Conservation (phyloP, 2,113 vertebrate genomes). For the Phyllostomus hastatus region DNA sequence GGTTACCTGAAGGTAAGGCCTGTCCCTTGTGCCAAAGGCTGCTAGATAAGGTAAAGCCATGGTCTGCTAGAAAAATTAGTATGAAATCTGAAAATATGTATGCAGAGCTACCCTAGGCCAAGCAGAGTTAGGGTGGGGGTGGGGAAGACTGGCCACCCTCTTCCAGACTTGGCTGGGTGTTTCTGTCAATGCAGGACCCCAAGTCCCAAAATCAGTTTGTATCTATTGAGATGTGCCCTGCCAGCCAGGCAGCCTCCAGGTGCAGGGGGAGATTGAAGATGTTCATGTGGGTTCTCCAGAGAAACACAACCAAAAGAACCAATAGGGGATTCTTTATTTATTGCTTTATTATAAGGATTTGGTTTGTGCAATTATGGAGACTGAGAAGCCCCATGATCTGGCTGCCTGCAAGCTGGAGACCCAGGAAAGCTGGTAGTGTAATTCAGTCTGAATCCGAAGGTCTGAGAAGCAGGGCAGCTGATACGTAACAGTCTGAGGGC, state of each 20-base stretch:
- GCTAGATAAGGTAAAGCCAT: background rate
- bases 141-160: background rate
- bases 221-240: background rate
- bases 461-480: background rate
- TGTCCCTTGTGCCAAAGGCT: background rate
- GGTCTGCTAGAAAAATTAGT: background rate
- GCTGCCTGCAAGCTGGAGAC: background rate
- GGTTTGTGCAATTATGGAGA: background rate
- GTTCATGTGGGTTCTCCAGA: background rate
- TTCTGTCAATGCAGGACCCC: background rate
- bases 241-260: background rate
- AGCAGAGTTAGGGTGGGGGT: background rate
- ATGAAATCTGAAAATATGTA: background rate
- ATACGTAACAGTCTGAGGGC: background rate
- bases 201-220: background rate
- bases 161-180: background rate
- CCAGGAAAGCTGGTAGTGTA: background rate
- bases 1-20: constrained; percentile 80
- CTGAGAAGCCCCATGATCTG: background rate
- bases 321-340: background rate
- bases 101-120: background rate
- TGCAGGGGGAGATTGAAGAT: background rate
- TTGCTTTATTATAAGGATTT: background rate
- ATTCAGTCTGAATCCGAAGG: background rate
- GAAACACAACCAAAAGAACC: background rate